phyloP scores from a whole-genome alignment of 2,113 vertebrate genomes.

The Lamprologus callipterus region DNA sequence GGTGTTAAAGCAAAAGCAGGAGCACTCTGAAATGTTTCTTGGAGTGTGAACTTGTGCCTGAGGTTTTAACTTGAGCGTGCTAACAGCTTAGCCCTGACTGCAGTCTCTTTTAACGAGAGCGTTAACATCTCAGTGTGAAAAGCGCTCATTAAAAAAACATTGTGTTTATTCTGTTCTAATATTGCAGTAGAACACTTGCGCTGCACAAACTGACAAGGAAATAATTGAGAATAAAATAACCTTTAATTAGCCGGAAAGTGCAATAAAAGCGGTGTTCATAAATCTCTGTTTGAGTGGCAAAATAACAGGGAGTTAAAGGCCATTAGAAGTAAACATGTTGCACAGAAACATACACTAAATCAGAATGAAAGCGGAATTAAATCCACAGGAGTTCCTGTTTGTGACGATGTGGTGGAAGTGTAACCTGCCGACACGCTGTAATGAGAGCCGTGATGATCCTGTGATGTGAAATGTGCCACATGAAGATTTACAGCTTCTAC shows the following conservation, averaged over 20 bases:
- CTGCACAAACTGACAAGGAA: neutral
- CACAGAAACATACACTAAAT: neutral
- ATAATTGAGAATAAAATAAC: neutral
- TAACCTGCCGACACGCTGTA: neutral
- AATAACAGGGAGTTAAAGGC: neutral
- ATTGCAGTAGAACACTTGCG: neutral
- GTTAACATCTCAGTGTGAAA: neutral
- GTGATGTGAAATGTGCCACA: neutral
- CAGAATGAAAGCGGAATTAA: neutral
- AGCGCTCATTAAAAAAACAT: neutral
- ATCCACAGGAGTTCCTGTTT: neutral
- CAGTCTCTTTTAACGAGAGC: neutral
- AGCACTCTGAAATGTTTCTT: neutral
- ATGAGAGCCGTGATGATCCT: neutral
- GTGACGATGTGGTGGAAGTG: neutral
- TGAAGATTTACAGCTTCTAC: neutral
- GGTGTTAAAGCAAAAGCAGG: neutral
- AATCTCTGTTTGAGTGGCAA: neutral
- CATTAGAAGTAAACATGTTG: neutral
- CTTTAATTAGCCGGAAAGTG: neutral
- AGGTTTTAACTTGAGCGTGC: neutral
- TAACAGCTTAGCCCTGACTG: neutral
- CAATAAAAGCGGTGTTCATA: neutral
- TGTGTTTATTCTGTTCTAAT: neutral
- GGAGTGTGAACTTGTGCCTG: neutral